Base-by-base conservation (phyloP, 1,140 invertebrate species). In the Palaemon carinicauda region DNA sequence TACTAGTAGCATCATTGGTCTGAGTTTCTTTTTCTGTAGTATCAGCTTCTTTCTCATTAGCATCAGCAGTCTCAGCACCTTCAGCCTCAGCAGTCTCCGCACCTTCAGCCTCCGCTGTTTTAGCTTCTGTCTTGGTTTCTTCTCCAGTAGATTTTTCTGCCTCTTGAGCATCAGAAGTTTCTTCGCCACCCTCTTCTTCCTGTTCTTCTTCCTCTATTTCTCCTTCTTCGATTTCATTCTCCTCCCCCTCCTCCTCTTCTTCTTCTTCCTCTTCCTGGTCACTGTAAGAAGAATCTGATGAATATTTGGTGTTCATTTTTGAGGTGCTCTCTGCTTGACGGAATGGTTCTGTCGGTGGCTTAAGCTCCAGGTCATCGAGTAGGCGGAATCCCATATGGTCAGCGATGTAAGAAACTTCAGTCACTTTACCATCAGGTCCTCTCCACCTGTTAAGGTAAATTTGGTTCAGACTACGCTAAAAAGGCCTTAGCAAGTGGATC, bases 361-460 rank as follows among this genome's bases (percentile, higher is more conserved):
- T 14, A 10, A 51, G 41, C 15, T 73, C 33, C 9, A 54, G 14
- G 69, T 82, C 80, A 19, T 82, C 80, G 3, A 82, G 65, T 21
- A 74, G 69, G 27, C 80, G 65, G 71, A 82, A 82, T 65, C 80
- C 80, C 51, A 75, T n/a, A 54, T 82, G 69, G 80, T 82, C 80
- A 27, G 69, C 80, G 41, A 82, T 10, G 69, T 82, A 82, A 51
- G 65, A 19, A 5, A 82, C 51, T 29, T 82, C 69, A 33, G 74
- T 52, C 50, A 82, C 69, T 69, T 82, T 17, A 31, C 80, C 80
- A 27, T 82, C 69, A n/a, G 65, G 80, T 5, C 65, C n/a, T 65
- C 50, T 82, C 80, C 80, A 82, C 50, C 80, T 82, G 69, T 1
- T 54, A 21, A 60, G 5, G n/a, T 31, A 15, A 41, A 41, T 7